Conservation (phyloP, 2,113 vertebrate species). For the Xerus inauris region DNA sequence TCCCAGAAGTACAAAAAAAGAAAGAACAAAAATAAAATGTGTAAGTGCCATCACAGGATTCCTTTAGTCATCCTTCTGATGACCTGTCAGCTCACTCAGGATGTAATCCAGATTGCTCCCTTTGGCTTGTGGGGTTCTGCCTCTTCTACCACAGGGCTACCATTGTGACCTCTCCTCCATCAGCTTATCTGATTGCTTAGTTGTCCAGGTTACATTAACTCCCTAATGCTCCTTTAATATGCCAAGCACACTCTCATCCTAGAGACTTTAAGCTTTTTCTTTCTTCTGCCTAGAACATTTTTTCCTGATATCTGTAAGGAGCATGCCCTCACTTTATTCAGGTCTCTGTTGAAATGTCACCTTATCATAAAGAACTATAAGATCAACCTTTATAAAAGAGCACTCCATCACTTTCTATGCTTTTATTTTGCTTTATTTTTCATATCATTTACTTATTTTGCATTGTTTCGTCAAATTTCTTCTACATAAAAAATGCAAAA, state of each 20-base stretch:
- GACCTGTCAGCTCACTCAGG: background rate
- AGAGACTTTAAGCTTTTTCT: background rate
- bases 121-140: rapidly evolving
- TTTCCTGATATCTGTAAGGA: background rate
- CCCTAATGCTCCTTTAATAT: background rate
- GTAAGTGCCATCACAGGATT: background rate
- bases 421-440: background rate
- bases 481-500: background rate
- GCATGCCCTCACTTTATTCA: background rate
- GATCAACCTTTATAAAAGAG: background rate
- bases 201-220: background rate
- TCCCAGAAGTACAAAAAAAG: background rate
- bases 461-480: background rate
- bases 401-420: background rate
- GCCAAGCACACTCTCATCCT: background rate
- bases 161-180: background rate
- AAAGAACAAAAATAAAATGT: too few species aligned
- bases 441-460: background rate
- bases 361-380: background rate
- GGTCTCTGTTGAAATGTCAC: background rate
- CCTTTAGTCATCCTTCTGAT: background rate
- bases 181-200: background rate
- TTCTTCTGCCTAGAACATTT: background rate
- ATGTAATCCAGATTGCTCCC: background rate
- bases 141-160: background rate